These are phyloP conservation scores for Parnassius apollo DNA, from an alignment of 2,888 invertebrate species.

Conservation along the genomic window DNA sequence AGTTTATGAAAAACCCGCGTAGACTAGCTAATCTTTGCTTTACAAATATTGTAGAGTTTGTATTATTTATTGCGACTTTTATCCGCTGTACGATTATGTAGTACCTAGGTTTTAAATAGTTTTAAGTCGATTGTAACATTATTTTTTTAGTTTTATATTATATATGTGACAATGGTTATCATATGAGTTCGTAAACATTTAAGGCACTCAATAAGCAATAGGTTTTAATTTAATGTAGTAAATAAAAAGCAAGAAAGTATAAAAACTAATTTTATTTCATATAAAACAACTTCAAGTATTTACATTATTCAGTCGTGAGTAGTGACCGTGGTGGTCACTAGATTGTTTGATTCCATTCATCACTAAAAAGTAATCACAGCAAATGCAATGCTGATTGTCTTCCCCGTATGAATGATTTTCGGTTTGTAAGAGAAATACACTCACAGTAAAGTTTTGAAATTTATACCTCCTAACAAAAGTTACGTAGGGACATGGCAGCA, in stretches of 20 bases:
- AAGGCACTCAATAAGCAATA: constrained; percentile 12
- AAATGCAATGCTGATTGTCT: constrained; percentile 34
- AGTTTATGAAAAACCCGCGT: constrained; percentile 44
- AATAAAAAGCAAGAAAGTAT: constrained; percentile 38
- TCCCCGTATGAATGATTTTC: constrained; percentile 35
- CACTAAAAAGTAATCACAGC: constrained; percentile 30
- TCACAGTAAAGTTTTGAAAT: constrained; percentile 15
- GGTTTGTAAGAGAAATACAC: constrained; percentile 26
- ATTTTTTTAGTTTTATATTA: constrained; percentile 1
- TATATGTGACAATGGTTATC: constrained; percentile 8
- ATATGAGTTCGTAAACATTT: constrained; percentile 1
- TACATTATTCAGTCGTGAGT: constrained; percentile 77
- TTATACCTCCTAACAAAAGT: constrained; percentile 32
- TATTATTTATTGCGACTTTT: constrained; percentile 14
- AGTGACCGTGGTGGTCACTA: constrained; percentile 49
- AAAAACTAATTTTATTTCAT: constrained; percentile 69
- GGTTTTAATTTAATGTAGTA: constrained; percentile 23
- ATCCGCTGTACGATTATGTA: constrained; percentile 9
- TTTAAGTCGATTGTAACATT: constrained; percentile 4
- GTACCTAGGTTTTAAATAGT: neutral
- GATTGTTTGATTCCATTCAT: constrained; percentile 32
- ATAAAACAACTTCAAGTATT: constrained; percentile 68
- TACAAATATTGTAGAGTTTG: constrained; percentile 18
- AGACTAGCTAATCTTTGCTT: constrained; percentile 24
- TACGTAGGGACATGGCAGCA: constrained; percentile 60